Percentiles rank a stretch among this genome's conserved stretches.
phyloP scores from a whole-genome alignment of 2,797 vertebrate genomes.

The Amblyopsis hoosieri region DNA sequence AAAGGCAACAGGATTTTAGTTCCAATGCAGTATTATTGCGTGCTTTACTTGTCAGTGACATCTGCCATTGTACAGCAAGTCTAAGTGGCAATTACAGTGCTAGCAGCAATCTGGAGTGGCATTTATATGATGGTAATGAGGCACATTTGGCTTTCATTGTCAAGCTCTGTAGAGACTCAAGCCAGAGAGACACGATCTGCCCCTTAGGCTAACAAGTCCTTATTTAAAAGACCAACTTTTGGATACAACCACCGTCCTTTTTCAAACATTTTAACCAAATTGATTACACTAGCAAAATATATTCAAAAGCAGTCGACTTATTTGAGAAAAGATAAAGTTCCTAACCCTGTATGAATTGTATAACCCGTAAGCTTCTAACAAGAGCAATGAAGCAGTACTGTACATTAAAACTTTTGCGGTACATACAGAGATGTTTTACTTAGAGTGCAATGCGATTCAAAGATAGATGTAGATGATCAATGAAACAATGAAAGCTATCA shows the following conservation, averaged over 20 bases:
- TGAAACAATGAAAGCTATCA: too few species aligned
- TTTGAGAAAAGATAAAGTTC: background rate
- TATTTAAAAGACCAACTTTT: conserved; percentile 39
- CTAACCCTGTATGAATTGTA: conserved; percentile 1
- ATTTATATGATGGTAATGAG: conserved; percentile 64
- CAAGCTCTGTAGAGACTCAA: conserved; percentile 40
- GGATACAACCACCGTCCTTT: conserved; percentile 14
- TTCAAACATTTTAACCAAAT: conserved; percentile 7
- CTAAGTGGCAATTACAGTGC: conserved; percentile 56
- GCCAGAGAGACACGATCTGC: conserved; percentile 38
- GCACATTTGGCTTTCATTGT: conserved; percentile 56
- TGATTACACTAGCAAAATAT: conserved; percentile 18
- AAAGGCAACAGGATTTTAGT: conserved; percentile 26
- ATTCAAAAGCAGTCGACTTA: background rate
- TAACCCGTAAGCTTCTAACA: background rate
- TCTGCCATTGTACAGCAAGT: conserved; percentile 44
- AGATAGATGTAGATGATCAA: too few species aligned
- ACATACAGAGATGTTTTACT: too few species aligned
- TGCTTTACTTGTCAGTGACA: conserved; percentile 52
- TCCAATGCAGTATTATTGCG: conserved; percentile 41
- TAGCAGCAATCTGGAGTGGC: conserved; percentile 46
- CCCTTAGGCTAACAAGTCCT: conserved; percentile 37
- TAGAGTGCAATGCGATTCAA: too few species aligned
- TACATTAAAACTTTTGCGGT: too few species aligned
- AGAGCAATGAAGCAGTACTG: too few species aligned